Evolutionary conservation across 2,888 invertebrate species (phyloP), one percentile per base, ranked within the genome.

Genomic region (Melieria omissa): DNA sequence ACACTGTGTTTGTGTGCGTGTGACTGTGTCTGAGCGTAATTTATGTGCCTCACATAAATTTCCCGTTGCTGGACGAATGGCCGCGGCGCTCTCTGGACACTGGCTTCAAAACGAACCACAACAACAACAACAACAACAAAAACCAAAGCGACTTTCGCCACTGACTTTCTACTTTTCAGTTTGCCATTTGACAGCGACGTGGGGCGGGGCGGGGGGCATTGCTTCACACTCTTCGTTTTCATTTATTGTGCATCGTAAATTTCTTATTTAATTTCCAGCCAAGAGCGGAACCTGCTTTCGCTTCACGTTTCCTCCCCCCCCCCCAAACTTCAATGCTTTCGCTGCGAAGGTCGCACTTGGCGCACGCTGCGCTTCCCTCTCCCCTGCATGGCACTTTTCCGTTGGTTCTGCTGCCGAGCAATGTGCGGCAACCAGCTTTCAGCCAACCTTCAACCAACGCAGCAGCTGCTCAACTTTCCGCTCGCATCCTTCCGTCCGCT

Each of bases 251-350:
- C 73, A 75, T 79, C 76, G 79, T 81, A 80, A 79, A 78, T 79
- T 81, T 79, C 75, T 78, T 79, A 80, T 82, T 82, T 81, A 82
- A 80, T 80, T 82, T 82, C 79, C 77, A 55, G 58, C 60, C 61
- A 29, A 29, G 29, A 29, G 29, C 29, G 29, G 29, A 29, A 29
- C 29, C 29, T 1, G 29, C 29, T 29, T 29, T 29, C 29, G 29
- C 29, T 29, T 29, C 29, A 29, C 29, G 29, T 29, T 29, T 29
- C 47, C 49, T 67, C 6, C 52, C 42, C 9, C 66, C n/a, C 46
- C 60, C 12, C 41, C 44, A 10, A 49, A 2, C 49, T 12, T 12
- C 12, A 49, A 10, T 3, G 10, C 49, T 49, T 10, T 49, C 49
- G 10, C 49, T 49, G 12, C 12, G 10, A 9, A 9, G 9, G 12